A percentile compares a stretch with the other conserved stretches of the same genome.
Conservation (phyloP, 1,140 invertebrate genomes). For the Periplaneta americana region DNA sequence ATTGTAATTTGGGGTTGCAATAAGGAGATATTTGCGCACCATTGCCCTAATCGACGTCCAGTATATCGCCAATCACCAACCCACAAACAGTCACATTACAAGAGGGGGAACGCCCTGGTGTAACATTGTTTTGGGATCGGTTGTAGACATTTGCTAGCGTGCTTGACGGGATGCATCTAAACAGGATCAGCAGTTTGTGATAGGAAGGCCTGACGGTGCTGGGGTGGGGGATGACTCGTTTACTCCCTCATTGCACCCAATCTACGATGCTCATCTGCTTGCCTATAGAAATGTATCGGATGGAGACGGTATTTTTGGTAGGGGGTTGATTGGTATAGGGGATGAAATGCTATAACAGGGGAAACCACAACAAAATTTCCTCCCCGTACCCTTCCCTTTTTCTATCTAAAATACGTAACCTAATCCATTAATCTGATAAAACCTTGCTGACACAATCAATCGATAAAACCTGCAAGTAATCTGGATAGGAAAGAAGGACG, state of each 20-base stretch:
- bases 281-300: not conserved
- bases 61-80: too few species aligned
- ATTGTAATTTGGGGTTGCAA: too few species aligned
- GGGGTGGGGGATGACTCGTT: not conserved
- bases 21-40: too few species aligned
- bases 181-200: not conserved
- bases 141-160: not conserved
- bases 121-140: not conserved
- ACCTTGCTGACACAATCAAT: not conserved
- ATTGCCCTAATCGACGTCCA: too few species aligned
- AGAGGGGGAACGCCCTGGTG: too few species aligned
- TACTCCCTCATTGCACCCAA: not conserved
- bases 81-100: too few species aligned
- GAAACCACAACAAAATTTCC: not conserved
- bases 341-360: not conserved
- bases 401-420: not conserved
- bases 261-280: not conserved
- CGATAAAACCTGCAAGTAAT: not conserved
- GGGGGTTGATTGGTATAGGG: not conserved
- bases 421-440: not conserved
- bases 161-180: not conserved
- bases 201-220: not conserved
- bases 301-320: not conserved
- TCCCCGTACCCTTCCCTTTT: not conserved
- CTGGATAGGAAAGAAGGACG: not conserved